Evolutionary conservation across 1,140 invertebrate species (phyloP), one percentile per base, ranked within the genome.

Genomic region (Formica exsecta): DNA sequence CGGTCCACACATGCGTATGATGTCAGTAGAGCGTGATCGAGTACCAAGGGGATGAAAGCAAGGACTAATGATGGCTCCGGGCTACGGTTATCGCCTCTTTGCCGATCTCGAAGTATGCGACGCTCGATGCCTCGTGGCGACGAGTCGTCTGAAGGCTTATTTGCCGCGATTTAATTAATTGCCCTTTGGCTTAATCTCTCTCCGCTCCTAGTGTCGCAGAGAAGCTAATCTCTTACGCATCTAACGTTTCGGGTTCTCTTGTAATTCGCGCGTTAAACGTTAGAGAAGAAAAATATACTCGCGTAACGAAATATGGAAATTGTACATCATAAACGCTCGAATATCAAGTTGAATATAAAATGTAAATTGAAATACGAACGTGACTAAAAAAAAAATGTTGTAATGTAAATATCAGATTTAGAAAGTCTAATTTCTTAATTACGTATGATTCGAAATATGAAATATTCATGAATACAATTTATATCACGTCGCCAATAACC

Each of bases 101-200:
- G 66, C 64, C 80, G 87, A 89, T 89, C 41, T 74, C 88, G 48
- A 79, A 59, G 77, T 74, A 29, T 62, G 74, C 84, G 77, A 84
- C 86, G 84, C 86, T 75, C 85, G 87, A 66, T 86, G 87, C 76
- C 87, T 89, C 54, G 64, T 80, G 87, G 88, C 87, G 87, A 89
- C 75, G 87, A 89, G 74, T 74, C 88, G 73, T 89, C 87, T 89
- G 80, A 89, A 89, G 88, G 88, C 88, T 89, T 89, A 89, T 89
- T 89, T 89, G 87, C 88, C 73, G 64, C 88, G 85, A 86, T 89
- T 89, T 89, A 89, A 89, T 89, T 89, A 89, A 89, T 86, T 86
- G 88, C 87, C 88, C 88, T 73, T 89, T 73, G 88, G 85, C 87
- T 88, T 64, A 86, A 86, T 79, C 88, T 70, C 70, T 64, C 61